Evolutionary conservation across 2,113 vertebrate genomes (phyloP).

Genomic region (Polypterus bichir): DNA sequence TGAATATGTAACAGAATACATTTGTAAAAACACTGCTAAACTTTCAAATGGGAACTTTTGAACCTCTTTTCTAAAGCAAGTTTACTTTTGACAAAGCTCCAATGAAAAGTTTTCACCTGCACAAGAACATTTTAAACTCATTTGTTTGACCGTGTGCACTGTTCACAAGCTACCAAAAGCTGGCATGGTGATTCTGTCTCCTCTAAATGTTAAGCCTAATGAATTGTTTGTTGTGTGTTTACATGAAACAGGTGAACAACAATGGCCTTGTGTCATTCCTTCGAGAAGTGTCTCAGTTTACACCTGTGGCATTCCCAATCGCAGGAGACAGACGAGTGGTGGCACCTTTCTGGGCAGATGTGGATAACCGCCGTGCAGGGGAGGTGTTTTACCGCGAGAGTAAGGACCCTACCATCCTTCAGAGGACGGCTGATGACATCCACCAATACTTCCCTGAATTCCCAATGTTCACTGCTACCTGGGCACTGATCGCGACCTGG

Average conservation of each 20-base stretch:
- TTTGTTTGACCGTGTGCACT: not conserved
- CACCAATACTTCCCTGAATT: slow-evolving; percentile 73
- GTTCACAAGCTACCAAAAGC: not conserved
- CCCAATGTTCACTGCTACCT: slow-evolving; percentile 59
- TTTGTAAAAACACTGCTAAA: too few relatives aligned
- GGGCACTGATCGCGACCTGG: slow-evolving; percentile 87
- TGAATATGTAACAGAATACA: too few relatives aligned
- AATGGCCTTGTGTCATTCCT: slow-evolving; percentile 93
- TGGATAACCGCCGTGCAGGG: slow-evolving; percentile 80
- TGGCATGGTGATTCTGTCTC: not conserved
- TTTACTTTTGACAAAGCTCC: too few relatives aligned
- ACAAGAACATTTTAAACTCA: not conserved
- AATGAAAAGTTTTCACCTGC: not conserved
- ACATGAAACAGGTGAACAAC: slow-evolving; percentile 76
- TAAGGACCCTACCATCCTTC: slow-evolving; percentile 50
- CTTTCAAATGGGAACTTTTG: too few relatives aligned
- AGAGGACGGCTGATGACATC: slow-evolving; percentile 60
- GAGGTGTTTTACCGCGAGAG: slow-evolving; percentile 80
- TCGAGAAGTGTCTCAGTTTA: slow-evolving; percentile 93
- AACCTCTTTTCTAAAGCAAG: too few relatives aligned
- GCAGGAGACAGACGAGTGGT: slow-evolving; percentile 86
- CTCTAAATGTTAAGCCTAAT: too few relatives aligned
- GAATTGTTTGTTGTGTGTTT: not conserved
- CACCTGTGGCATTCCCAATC: slow-evolving; percentile 90
- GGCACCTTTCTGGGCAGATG: slow-evolving; percentile 91